Evolutionary conservation across 1,140 invertebrate species (phyloP), one percentile per base, ranked within the genome.

Genomic region (Saccostrea echinata): DNA sequence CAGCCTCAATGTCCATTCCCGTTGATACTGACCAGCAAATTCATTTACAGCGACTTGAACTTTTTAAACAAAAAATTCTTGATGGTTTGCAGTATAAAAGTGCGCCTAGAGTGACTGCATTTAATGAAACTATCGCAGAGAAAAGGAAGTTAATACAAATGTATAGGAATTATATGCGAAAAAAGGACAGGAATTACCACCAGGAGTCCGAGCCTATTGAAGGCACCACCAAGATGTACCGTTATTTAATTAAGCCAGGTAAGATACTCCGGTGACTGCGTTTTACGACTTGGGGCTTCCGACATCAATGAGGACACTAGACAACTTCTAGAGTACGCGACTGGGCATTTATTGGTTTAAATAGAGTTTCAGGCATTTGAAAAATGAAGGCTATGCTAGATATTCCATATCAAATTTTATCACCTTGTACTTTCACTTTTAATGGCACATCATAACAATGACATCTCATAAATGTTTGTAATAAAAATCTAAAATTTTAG

Each of bases 1-100:
- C 81, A 16, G 35, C 81, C 12, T 51, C 81, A 51, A 35, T 52
- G 51, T 11, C 35, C 27, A 80, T 24, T 18, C 12, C 27, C 43
- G 81, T 24, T 27, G 21, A 84, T 27, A 55, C n/a, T 81, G 53
- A 61, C 21, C 16, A 21, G 43, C 24, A 21, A 24, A 27, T 21
- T 61, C n/a, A 55, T 3, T 57, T 55, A 30, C 64, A 84, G n/a
- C 43, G 71, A 80, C 64, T 88, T n/a, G 83, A 84, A 88, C 52
- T 30, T 35, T 61, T 84, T 12, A 84, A 88, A 80, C 83, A 88
- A 81, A 84, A 88, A 85, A 80, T 88, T 43, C 82, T 88, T 43
- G 68, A 43, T 80, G 71, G 52, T 51, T 84, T 88, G 53, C 57
- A 68, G 21, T 88, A 88, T 61, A 85, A 53, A 33, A 68, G 53